Evolutionary conservation across 2,888 invertebrate species (phyloP), one percentile per base, ranked within the genome.

Genomic region (Uloborus plumipes): DNA sequence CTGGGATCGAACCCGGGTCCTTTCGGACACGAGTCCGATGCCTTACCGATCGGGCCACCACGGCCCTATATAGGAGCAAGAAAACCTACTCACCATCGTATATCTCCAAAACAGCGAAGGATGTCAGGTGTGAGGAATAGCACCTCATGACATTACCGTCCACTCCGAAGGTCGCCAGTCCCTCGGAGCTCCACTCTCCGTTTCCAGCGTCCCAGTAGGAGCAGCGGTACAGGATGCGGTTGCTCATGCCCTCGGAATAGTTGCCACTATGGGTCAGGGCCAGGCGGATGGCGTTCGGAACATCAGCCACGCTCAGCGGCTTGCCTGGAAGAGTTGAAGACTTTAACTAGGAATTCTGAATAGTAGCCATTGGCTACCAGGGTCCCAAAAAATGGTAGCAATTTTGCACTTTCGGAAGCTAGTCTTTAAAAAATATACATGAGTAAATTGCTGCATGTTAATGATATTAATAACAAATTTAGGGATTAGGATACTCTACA

Each of bases 171-270:
- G 77, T 77, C 7, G 84, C 74, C 4, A 86, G 39, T 3, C 84
- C 86, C 13, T 84, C 84, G 14, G 51, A 22, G 7, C 39, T 61
- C 86, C 86, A 86, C 2, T 69, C 67, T 18, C 82, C 65, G 16
- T n/a, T 22, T 0, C 26, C n/a, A 7, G 75, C 84, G 72, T 85
- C 83, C 73, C 80, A 86, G 55, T 75, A 86, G 31, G 79, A 69
- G 18, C 86, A 86, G n/a, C 69, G 79, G 53, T 75, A 81, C n/a
- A 58, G 31, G 0, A 71, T 49, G 61, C 75, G 61, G 59, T 61
- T 73, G 14, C 59, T 66, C 58, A 70, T 58, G 15, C 73, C 31
- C 26, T 55, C 72, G 22, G 74, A 62, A 16, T 16, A 14, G 58
- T 78, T 84, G 16, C 55, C 61, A n/a, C 16, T 51, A 49, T 79